A percentile compares a stretch with the other conserved stretches of the same genome.
Evolutionary conservation across 2,888 invertebrate genomes (phyloP).

Genomic region (Serrognathus titanus): DNA sequence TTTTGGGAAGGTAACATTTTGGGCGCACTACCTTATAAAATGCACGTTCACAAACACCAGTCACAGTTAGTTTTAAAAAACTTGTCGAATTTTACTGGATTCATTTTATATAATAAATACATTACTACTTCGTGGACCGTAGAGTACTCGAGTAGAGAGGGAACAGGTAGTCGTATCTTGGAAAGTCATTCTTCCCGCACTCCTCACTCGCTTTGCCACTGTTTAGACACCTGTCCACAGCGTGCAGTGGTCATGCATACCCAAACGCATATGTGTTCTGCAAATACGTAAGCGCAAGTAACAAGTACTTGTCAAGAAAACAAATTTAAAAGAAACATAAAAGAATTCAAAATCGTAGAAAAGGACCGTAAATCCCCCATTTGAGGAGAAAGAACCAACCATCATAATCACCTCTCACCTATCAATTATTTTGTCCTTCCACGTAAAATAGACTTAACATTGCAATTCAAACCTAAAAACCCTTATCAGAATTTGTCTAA

Average conservation of each 20-base stretch:
- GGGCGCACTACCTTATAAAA: conserved; percentile 6
- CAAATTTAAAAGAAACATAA: no score
- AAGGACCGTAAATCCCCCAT: no score
- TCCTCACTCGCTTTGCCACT: conserved; percentile 15
- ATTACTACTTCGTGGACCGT: conserved; percentile 27
- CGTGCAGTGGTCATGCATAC: conserved; percentile 7
- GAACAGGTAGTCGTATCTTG: conserved; percentile 43
- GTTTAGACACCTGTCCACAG: conserved; percentile 26
- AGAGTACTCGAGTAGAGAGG: conserved; percentile 38
- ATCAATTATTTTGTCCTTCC: no score
- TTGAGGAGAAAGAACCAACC: no score
- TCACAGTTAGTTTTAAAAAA: conserved; percentile 4
- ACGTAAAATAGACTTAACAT: background rate
- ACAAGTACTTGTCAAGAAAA: no score
- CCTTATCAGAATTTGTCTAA: no score
- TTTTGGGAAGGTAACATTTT: conserved; percentile 7
- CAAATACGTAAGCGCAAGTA: background rate
- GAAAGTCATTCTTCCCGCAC: conserved; percentile 27
- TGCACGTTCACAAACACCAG: background rate
- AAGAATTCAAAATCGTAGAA: no score
- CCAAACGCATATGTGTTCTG: background rate
- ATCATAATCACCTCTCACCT: no score
- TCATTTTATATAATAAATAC: conserved; percentile 15
- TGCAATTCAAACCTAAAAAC: background rate
- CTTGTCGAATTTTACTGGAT: conserved; percentile 21